phyloP scores from a whole-genome alignment of 64 coral and sea anemone species.

The Montipora foliosa region DNA sequence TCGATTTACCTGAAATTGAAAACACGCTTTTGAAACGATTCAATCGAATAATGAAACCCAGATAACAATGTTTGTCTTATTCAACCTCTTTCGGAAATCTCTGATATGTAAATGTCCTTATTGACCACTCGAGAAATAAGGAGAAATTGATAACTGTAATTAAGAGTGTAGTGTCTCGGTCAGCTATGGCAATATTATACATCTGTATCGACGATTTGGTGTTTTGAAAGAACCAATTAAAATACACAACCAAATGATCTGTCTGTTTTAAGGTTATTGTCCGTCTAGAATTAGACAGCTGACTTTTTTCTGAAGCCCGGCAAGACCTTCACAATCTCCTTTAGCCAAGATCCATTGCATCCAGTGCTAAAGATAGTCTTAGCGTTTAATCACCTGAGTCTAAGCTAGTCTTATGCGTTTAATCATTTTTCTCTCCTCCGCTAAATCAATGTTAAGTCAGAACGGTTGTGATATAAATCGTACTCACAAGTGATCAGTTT shows the following conservation, averaged over 20 bases:
- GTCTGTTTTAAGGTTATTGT: constrained; percentile 19
- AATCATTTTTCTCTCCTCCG: too few species aligned
- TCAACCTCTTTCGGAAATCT: constrained; percentile 16
- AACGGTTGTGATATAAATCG: too few species aligned
- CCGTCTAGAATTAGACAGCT: background rate
- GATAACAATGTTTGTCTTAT: constrained; percentile 35
- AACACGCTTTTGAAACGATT: constrained; percentile 4
- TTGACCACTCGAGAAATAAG: background rate
- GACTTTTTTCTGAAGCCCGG: background rate
- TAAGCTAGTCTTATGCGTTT: too few species aligned
- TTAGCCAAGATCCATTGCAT: too few species aligned
- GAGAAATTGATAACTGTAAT: constrained; percentile 24
- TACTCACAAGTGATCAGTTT: too few species aligned
- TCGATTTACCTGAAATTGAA: constrained; percentile 48
- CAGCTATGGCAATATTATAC: background rate
- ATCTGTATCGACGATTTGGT: background rate
- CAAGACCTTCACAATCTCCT: background rate
- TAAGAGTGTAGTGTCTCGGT: background rate
- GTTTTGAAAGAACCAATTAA: background rate
- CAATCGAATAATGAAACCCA: background rate
- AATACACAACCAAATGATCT: background rate
- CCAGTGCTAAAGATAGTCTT: too few species aligned
- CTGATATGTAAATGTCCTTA: constrained; percentile 37
- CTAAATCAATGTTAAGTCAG: too few species aligned
- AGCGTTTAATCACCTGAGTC: too few species aligned